Conservation (phyloP, 2,113 vertebrate species). For the Xyliphius kryptos region DNA sequence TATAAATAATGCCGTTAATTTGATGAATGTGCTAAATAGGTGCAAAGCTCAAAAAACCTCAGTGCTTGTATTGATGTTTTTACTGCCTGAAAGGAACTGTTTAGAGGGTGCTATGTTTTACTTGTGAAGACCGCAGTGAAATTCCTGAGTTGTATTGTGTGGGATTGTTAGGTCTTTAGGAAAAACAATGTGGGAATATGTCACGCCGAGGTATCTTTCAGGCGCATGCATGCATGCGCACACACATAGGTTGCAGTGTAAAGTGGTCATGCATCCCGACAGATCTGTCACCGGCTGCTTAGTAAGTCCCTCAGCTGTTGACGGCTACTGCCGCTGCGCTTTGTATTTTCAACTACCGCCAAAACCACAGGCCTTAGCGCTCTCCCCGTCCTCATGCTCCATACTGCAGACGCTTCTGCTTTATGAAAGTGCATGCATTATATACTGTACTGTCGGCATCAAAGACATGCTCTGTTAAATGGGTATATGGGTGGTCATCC, state of each 20-base stretch:
- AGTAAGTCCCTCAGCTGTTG: conserved; percentile 58
- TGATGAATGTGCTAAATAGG: conserved; percentile 12
- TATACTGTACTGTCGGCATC: background rate
- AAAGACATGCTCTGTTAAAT: background rate
- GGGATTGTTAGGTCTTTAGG: conserved; percentile 52
- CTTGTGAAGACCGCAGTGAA: conserved; percentile 53
- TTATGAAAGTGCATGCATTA: too few species aligned
- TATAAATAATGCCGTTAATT: background rate
- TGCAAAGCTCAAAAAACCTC: background rate
- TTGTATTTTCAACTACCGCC: conserved; percentile 55
- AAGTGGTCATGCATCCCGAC: conserved; percentile 63
- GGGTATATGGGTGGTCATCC: background rate
- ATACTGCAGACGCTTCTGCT: too few species aligned
- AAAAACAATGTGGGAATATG: conserved; percentile 56
- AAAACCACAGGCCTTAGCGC: conserved; percentile 47
- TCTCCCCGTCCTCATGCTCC: too few species aligned
- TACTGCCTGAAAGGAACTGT: conserved; percentile 35
- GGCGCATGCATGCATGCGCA: conserved; percentile 28
- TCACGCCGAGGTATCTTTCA: conserved; percentile 26
- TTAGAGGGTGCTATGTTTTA: conserved; percentile 53
- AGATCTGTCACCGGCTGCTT: conserved; percentile 60
- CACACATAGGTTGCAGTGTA: conserved; percentile 53
- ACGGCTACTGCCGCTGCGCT: conserved; percentile 48
- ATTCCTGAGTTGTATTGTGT: conserved; percentile 59
- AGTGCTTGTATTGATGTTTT: conserved; percentile 30